Base-by-base conservation (phyloP, 2,113 vertebrate genomes). In the Motacilla alba region DNA sequence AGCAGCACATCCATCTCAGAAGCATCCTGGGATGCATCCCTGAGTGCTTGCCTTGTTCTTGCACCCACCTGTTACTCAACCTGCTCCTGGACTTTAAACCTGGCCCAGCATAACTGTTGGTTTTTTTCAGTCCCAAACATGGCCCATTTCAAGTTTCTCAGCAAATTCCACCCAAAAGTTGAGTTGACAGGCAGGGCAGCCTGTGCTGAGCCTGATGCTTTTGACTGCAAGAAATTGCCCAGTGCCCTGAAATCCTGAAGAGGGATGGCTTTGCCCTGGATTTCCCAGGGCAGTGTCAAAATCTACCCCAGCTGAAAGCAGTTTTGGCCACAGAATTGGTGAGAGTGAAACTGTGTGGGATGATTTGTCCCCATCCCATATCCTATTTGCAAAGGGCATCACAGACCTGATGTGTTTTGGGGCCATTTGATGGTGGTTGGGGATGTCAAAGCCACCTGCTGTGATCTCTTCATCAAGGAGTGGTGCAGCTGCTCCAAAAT, bases 351-450 rank as follows among this genome's bases (percentile, higher is more conserved):
- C 39, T 10, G 10, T 18, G 3, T 16, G 20, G n/a, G 43, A 19
- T 43, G 58, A 23, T 62, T 73, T 62, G 7, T 37, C 56, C 37
- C 10, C 21, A 24, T 73, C 24, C 30, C 37, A 56, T 35, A 70
- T 28, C 23, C 63, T 59, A 13, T 18, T 69, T 76, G 33, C 59
- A 30, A 41, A 49, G 41, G 26, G 10, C 55, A 50, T 30, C 55
- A 19, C 30, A 27, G 23, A 3, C 49, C 69, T 74, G 50, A 10
- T 19, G n/a, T 20, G 19, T 13, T 18, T 41, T 44, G 60, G 50
- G 46, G 22, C 9, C 31, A 37, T 3, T 8, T 10, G 17, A 50
- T 1, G 33, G 49, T 33, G 50, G 14, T 1, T 0, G 2, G 15
- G 21, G 50, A 15, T 1, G 4, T 47, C 58, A 68, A 85, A 85